Conservation (phyloP, 2,797 vertebrate genomes). For the Echeneis naucrates region DNA sequence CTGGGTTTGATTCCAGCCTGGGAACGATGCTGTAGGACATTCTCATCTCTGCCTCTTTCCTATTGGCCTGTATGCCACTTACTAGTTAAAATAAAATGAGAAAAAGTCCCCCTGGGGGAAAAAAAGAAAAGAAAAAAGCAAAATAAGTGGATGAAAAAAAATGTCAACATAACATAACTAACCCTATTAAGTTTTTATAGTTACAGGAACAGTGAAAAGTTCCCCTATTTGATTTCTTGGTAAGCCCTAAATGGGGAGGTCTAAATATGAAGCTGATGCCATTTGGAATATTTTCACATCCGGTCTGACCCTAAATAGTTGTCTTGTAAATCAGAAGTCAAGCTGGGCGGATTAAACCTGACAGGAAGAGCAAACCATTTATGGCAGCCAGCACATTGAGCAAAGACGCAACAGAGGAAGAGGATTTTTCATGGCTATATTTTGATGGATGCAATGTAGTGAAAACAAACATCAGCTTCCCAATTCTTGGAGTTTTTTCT, state of each 20-base stretch:
- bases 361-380: slow-evolving; percentile 47
- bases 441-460: slow-evolving; percentile 21
- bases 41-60: too few relatives aligned
- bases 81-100: too few relatives aligned
- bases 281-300: slow-evolving; percentile 21
- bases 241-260: not conserved
- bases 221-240: too few relatives aligned
- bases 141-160: not conserved
- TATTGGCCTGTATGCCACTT: too few relatives aligned
- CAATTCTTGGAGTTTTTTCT: slow-evolving; percentile 20
- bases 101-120: too few relatives aligned
- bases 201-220: not conserved
- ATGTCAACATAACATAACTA: not conserved
- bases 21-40: too few relatives aligned
- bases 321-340: slow-evolving; percentile 2
- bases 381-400: slow-evolving; percentile 36
- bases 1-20: too few relatives aligned
- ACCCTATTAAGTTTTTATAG: too few relatives aligned
- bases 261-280: not conserved
- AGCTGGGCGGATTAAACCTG: slow-evolving; percentile 19
- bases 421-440: slow-evolving; percentile 41
- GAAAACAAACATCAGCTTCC: slow-evolving; percentile 29
- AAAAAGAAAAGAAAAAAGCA: not conserved
- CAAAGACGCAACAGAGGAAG: slow-evolving; percentile 34
- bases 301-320: slow-evolving; percentile 8